These are phyloP conservation scores for Actinemys pallida DNA, from an alignment of 2,113 vertebrate genomes.

Conservation along the genomic window DNA sequence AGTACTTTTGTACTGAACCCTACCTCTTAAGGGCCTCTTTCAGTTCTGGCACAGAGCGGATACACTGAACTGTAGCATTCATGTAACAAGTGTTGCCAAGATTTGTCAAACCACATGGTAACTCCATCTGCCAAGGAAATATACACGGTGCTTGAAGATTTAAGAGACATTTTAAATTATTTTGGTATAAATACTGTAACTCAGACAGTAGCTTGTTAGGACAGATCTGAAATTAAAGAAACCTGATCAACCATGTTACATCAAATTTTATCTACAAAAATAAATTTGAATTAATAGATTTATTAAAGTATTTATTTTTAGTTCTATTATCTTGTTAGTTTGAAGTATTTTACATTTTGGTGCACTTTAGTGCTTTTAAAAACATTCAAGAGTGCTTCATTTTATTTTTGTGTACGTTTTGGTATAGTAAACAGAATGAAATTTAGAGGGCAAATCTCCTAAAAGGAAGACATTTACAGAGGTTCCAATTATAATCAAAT, in stretches of 20 bases:
- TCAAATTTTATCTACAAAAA: not conserved
- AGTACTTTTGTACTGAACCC: conserved; percentile 29
- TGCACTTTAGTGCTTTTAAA: not conserved
- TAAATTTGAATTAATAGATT: too few species aligned
- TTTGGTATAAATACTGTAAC: rapidly evolving
- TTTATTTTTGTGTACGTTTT: not conserved
- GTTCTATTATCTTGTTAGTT: not conserved
- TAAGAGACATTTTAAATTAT: not conserved
- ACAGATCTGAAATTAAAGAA: not conserved
- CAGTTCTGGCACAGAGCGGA: conserved; percentile 98
- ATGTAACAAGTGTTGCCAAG: conserved; percentile 99
- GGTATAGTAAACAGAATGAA: not conserved
- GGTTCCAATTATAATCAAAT: conserved; percentile 34
- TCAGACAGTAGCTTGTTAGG: not conserved
- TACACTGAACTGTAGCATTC: conserved; percentile 99
- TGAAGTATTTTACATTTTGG: not conserved
- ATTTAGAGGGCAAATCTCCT: conserved; percentile 12
- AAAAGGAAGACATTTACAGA: conserved; percentile 37
- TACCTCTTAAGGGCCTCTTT: conserved; percentile 94
- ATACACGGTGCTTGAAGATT: conserved; percentile 7
- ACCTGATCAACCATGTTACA: not conserved
- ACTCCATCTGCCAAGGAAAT: conserved; percentile 89
- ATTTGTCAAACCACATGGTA: conserved; percentile 97
- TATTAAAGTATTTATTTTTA: not conserved
- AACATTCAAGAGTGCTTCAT: not conserved